These are phyloP conservation scores for Zaprionus tsacasi DNA, from an alignment of 1,140 invertebrate species.

Conservation along the genomic window DNA sequence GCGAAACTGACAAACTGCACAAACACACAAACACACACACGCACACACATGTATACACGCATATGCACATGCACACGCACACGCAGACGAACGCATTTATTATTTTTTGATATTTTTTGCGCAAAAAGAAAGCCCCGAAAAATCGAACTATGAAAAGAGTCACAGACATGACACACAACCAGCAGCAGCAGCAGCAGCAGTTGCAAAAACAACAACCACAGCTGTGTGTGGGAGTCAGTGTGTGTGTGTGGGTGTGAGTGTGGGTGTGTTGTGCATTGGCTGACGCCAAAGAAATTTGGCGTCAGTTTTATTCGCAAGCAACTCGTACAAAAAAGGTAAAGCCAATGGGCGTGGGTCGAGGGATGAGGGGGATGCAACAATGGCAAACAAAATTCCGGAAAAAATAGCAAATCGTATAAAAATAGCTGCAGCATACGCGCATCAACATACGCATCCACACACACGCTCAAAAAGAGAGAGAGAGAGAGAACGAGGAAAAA, in stretches of 20 bases:
- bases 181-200: slow-evolving; percentile 43
- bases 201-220: slow-evolving; percentile 9
- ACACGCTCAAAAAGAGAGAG: background rate
- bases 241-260: slow-evolving; percentile 15
- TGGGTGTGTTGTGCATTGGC: slow-evolving; percentile 59
- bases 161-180: slow-evolving; percentile 49
- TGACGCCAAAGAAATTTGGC: slow-evolving; percentile 82
- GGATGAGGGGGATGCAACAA: slow-evolving; percentile 44
- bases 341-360: slow-evolving; percentile 9
- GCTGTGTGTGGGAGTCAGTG: slow-evolving; percentile 25
- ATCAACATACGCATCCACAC: slow-evolving; percentile 31
- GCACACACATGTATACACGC: background rate
- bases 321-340: slow-evolving; percentile 49
- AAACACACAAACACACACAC: slow-evolving; percentile 40
- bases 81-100: slow-evolving; percentile 57
- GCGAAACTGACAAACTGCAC: slow-evolving; percentile 71
- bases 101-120: slow-evolving; percentile 76
- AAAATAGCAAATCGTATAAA: slow-evolving; percentile 80
- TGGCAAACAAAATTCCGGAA: slow-evolving; percentile 79
- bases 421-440: slow-evolving; percentile 67
- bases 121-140: slow-evolving; percentile 43
- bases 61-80: no score
- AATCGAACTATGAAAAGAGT: slow-evolving; percentile 72
- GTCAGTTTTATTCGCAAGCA: slow-evolving; percentile 70
- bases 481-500: background rate